Base-by-base conservation (phyloP, 2,113 vertebrate species). In the Anhinga rufa region DNA sequence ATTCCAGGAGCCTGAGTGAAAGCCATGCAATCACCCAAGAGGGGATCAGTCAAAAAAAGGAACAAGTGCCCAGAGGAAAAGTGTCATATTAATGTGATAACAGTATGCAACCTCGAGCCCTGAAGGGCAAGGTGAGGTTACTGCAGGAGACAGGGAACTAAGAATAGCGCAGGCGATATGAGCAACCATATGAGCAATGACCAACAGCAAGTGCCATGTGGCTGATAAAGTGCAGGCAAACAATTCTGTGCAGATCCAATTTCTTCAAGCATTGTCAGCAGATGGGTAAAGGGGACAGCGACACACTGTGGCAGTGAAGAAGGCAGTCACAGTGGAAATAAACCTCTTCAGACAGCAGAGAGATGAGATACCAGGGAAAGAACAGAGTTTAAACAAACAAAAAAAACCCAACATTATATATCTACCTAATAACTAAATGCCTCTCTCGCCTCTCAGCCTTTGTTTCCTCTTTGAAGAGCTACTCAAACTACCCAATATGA, bases 381-480 rank as follows among this genome's bases (percentile, higher is more conserved):
- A 58, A 31, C 9, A 32, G 58, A 68, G 42, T 44, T 61, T 5
- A 40, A 79, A 46, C 36, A 31, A 66, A 14, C 48, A 60, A 70
- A 36, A 66, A 20, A 20, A 2, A 1, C 48, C 61, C 46, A n/a
- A 1, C 7, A 2, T 7, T 5, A 57, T 1, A 0, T 1, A 42
- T 7, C 29, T 12, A 9, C 21, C 31, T 14, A 38, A 12, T 38
- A 42, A 51, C 36, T 17, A 42, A 42, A 25, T 1, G 25, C 36
- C 70, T 51, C 46, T 32, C 36, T 9, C 72, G 25, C 28, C 12
- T 4, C 2, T 32, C 76, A 54, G 49, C 36, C 57, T 85, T 52
- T 21, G 18, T 7, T 16, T 71, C 29, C 71, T 38, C 81, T 48
- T 19, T n/a, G 38, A 55, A 91, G 70, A 62, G 0, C 68, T 34